These are phyloP conservation scores for Peucedramus taeniatus DNA, from an alignment of 2,113 vertebrate species.

Conservation along the genomic window DNA sequence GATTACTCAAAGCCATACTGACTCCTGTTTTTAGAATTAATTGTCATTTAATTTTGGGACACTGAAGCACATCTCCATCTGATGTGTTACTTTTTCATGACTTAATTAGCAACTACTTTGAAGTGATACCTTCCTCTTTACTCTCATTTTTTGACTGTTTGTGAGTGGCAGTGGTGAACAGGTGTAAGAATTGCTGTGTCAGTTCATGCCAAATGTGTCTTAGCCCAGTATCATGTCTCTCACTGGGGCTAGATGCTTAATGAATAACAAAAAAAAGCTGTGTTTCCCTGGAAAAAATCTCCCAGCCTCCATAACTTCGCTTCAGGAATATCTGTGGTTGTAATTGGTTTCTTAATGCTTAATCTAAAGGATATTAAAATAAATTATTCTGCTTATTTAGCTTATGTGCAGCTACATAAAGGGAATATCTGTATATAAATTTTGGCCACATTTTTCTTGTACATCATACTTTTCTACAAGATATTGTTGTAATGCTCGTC, in stretches of 20 bases:
- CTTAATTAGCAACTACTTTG: background rate
- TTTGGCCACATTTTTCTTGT: background rate
- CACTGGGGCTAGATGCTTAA: background rate
- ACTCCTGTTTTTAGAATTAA: background rate
- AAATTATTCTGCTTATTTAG: background rate
- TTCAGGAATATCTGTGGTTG: background rate
- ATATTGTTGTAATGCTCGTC: accelerated
- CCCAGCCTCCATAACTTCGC: background rate
- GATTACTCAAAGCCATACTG: background rate
- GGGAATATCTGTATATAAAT: background rate
- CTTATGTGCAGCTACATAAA: background rate
- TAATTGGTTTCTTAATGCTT: background rate
- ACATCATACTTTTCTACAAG: background rate
- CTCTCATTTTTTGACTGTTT: background rate
- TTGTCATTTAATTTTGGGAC: background rate
- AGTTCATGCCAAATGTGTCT: background rate
- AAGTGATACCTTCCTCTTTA: background rate
- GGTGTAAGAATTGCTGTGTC: background rate
- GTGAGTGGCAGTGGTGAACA: background rate
- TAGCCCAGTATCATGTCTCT: background rate
- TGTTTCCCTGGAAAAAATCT: background rate
- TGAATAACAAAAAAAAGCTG: background rate
- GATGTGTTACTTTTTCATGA: background rate
- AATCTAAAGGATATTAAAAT: background rate
- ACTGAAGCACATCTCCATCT: background rate